A percentile compares a stretch with the other conserved stretches of the same genome.
Evolutionary conservation across 2,113 vertebrate species (phyloP).

Genomic region (Pampusana beccarii): DNA sequence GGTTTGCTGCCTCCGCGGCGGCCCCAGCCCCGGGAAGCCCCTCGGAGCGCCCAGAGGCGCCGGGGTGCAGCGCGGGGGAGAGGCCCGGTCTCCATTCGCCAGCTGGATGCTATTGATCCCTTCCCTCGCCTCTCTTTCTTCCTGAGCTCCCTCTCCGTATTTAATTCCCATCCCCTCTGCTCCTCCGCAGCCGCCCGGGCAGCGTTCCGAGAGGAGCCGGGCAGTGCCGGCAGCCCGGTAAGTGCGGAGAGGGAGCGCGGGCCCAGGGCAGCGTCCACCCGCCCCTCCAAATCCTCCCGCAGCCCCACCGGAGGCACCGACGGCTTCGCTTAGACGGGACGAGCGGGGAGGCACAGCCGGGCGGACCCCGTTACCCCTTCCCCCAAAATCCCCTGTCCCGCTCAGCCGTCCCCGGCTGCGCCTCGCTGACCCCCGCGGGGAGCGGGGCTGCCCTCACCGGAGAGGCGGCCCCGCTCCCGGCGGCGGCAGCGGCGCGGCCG

Average conservation of each 20-base stretch:
- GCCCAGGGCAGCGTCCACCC: background rate
- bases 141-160: constrained; percentile 31
- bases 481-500: background rate
- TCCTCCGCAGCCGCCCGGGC: background rate
- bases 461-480: background rate
- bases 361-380: background rate
- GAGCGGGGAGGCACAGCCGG: background rate
- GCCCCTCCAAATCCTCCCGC: background rate
- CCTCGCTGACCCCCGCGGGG: background rate
- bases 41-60: background rate
- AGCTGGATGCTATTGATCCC: constrained; percentile 76
- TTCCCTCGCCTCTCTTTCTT: constrained; percentile 20
- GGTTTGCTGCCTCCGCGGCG: no score
- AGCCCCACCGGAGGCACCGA: background rate
- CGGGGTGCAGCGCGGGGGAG: background rate
- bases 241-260: background rate
- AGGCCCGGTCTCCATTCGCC: constrained; percentile 46
- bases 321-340: background rate
- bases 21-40: background rate
- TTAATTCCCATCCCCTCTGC: constrained; percentile 58
- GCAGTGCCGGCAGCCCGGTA: background rate
- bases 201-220: background rate
- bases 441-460: background rate
- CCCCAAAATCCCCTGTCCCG: background rate
- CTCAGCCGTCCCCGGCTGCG: background rate